phyloP scores from a whole-genome alignment of 2,888 invertebrate genomes.

The Sinodicranocentrus sp. region DNA sequence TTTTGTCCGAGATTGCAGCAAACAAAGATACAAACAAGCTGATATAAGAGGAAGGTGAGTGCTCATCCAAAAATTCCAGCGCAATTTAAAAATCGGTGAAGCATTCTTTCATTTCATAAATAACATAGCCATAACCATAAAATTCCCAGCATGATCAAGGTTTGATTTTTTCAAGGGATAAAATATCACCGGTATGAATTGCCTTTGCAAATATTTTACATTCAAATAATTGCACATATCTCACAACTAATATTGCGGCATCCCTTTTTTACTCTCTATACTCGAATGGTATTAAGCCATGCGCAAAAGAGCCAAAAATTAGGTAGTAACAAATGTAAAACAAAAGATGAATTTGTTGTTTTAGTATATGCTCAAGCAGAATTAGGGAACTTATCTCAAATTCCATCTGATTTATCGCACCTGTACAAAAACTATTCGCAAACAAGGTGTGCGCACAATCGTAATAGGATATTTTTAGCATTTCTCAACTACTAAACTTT shows the following conservation, averaged over 20 bases:
- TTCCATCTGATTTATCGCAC: constrained; percentile 2
- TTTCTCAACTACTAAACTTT: neutral
- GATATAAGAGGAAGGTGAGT: too few species aligned
- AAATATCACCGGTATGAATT: too few species aligned
- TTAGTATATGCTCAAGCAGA: neutral
- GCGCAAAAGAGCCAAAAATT: neutral
- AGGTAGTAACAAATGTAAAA: neutral
- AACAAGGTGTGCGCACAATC: too few species aligned
- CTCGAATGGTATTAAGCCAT: neutral
- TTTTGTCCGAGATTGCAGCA: too few species aligned
- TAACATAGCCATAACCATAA: too few species aligned
- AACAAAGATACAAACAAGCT: too few species aligned
- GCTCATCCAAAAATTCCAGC: neutral
- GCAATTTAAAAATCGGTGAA: neutral
- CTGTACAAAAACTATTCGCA: too few species aligned
- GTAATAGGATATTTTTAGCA: too few species aligned
- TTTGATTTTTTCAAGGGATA: too few species aligned
- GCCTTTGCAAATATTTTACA: too few species aligned
- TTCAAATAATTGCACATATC: neutral
- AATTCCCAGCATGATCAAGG: too few species aligned
- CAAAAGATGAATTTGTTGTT: neutral
- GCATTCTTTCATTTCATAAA: constrained; percentile 1
- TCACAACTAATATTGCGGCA: neutral
- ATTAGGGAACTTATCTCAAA: neutral
- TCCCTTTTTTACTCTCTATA: neutral